Conservation (phyloP, 2,888 invertebrate genomes). For the Sinhomidia bicolor region DNA sequence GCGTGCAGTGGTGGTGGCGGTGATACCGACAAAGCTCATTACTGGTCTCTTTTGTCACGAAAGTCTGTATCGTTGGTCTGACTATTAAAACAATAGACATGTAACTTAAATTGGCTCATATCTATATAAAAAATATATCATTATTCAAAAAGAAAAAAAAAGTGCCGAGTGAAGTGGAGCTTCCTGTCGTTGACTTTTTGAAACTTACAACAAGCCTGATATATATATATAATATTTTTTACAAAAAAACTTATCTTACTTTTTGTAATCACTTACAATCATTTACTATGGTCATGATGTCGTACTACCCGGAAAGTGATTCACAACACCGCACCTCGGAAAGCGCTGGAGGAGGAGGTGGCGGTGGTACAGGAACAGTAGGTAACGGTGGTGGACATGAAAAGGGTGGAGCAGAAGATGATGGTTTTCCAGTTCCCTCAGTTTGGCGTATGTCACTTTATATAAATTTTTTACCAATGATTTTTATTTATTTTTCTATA, state of each 20-base stretch:
- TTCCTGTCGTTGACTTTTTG: neutral
- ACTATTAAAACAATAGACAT: neutral
- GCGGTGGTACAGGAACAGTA: slow-evolving; percentile 27
- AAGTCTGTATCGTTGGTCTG: slow-evolving; percentile 34
- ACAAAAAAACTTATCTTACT: neutral
- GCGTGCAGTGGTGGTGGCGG: slow-evolving; percentile 16
- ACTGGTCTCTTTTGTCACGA: slow-evolving; percentile 40
- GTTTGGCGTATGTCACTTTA: slow-evolving; percentile 67
- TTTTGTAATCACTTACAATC: neutral
- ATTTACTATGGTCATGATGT: slow-evolving; percentile 68
- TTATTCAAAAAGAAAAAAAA: neutral
- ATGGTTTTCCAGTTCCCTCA: slow-evolving; percentile 65
- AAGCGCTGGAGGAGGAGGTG: slow-evolving; percentile 36
- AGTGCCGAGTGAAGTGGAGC: slow-evolving; percentile 8
- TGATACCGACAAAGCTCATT: slow-evolving; percentile 38
- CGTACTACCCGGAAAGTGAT: slow-evolving; percentile 64
- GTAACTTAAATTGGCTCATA: slow-evolving; percentile 4
- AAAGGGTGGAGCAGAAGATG: slow-evolving; percentile 56
- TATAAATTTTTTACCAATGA: neutral
- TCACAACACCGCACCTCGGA: slow-evolving; percentile 52
- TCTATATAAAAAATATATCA: neutral
- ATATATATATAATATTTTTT: neutral
- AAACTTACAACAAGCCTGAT: neutral
- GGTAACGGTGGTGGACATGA: slow-evolving; percentile 56
- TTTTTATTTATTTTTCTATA: slow-evolving; percentile 1